A percentile compares a stretch with the other conserved stretches of the same genome.
phyloP scores from a whole-genome alignment of 2,113 vertebrate species.

The Orcinus orca region DNA sequence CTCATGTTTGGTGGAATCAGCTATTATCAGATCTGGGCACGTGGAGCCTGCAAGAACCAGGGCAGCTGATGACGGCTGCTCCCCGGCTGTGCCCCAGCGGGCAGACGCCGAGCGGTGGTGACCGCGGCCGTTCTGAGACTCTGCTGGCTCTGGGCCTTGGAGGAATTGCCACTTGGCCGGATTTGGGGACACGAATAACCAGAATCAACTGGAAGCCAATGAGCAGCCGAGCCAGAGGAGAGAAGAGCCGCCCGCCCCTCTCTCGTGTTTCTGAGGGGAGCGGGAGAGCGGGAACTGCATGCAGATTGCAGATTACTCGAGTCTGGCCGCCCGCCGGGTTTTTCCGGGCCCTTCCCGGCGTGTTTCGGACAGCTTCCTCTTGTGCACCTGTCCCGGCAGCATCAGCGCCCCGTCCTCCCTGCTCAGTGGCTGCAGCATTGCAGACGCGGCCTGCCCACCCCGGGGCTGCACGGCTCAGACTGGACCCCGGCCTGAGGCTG shows the following conservation, averaged over 20 bases:
- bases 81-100: constrained; percentile 9
- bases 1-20: constrained; percentile 81
- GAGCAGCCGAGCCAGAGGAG: neutral
- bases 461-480: accelerated
- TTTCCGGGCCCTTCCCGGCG: accelerated
- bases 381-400: accelerated
- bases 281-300: no score
- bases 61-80: constrained; percentile 53
- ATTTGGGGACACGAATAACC: neutral
- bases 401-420: accelerated
- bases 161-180: neutral
- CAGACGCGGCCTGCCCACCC: accelerated
- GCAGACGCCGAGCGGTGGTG: neutral
- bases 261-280: no score
- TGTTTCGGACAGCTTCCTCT: neutral
- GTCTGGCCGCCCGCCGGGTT: neutral
- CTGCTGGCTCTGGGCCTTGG: neutral
- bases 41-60: constrained; percentile 63
- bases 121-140: no score
- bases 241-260: no score
- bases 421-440: accelerated
- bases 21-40: constrained; percentile 81
- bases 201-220: accelerated
- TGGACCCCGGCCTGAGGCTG: neutral
- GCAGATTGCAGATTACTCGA: no score